Evolutionary conservation across 2,888 invertebrate genomes (phyloP).

Genomic region (Schrankia costaestrigalis): DNA sequence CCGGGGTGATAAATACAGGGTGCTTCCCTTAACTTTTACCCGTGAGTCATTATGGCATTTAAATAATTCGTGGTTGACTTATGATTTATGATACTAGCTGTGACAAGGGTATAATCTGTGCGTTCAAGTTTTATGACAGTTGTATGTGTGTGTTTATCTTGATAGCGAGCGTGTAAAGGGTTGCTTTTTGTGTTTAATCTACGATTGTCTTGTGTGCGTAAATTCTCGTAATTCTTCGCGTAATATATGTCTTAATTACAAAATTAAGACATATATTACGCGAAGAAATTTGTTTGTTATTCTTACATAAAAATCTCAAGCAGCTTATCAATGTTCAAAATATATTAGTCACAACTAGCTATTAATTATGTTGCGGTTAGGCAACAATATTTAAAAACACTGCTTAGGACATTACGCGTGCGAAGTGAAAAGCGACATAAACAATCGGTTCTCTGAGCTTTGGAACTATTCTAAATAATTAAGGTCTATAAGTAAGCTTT

Average conservation of each 20-base stretch:
- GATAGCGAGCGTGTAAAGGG: conserved; percentile 36
- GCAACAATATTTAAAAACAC: too few species aligned
- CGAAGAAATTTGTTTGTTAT: too few species aligned
- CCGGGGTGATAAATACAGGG: conserved; percentile 69
- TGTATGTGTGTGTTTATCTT: conserved; percentile 40
- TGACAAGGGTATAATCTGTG: conserved; percentile 60
- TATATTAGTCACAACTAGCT: too few species aligned
- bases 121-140: conserved; percentile 41
- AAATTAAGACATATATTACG: too few species aligned
- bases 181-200: conserved; percentile 25
- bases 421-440: too few species aligned
- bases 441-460: too few species aligned
- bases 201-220: conserved; percentile 8
- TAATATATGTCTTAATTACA: conserved; percentile 6
- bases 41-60: conserved; percentile 79
- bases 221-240: conserved; percentile 9
- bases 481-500: too few species aligned
- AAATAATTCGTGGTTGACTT: conserved; percentile 73
- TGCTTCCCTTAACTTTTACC: conserved; percentile 64
- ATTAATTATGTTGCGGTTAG: too few species aligned
- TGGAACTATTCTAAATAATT: too few species aligned
- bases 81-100: conserved; percentile 68
- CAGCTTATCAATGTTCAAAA: too few species aligned
- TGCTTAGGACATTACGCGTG: too few species aligned
- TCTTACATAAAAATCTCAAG: too few species aligned